Evolutionary conservation across 2,113 vertebrate species (phyloP), one percentile per base, ranked within the genome.

Genomic region (Anarhynchus alexandrinus): DNA sequence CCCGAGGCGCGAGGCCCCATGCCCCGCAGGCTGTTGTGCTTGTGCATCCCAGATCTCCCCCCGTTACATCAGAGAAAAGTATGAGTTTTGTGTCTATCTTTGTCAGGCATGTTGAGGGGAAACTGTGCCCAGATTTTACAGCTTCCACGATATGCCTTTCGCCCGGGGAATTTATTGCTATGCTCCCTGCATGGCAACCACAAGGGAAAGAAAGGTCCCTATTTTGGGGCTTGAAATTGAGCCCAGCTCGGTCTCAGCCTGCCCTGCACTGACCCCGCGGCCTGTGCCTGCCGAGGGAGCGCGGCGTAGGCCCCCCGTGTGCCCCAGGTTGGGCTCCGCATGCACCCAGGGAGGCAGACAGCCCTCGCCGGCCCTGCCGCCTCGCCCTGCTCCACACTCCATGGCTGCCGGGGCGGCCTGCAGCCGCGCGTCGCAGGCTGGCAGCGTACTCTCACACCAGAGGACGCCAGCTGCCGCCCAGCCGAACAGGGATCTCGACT

Each of bases 51-150:
- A 62, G 55, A 71, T 93, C 47, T 71, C 36, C 10, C 40, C 17
- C 11, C 0, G 1, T 55, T 42, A 32, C 93, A 72, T 47, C 90
- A 86, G 9, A 40, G 21, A 58, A 67, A 47, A 80, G 15, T 3
- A 3, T 34, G 64, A 78, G 93, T 26, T 76, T 67, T 58, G 38
- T 66, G 29, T 58, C 83, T 80, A 15, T 94, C 71, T 95, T 76
- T 82, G 55, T 91, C 93, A 78, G 73, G 86, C 86, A 74, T 1
- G 45, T 59, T 42, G 69, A 77, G 64, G 61, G 58, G 91, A 84
- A 78, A 15, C 69, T 4, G 17, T 91, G 88, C 77, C 83, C 91
- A 88, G 72, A 70, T 80, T 81, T 94, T 77, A 88, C 72, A 88
- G 83, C 82, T 86, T 52, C 80, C 69, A 49, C 0, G 3, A 22